Percentiles rank a stretch among this genome's conserved stretches.
phyloP scores from a whole-genome alignment of 2,797 vertebrate genomes.

The Fratercula arctica region DNA sequence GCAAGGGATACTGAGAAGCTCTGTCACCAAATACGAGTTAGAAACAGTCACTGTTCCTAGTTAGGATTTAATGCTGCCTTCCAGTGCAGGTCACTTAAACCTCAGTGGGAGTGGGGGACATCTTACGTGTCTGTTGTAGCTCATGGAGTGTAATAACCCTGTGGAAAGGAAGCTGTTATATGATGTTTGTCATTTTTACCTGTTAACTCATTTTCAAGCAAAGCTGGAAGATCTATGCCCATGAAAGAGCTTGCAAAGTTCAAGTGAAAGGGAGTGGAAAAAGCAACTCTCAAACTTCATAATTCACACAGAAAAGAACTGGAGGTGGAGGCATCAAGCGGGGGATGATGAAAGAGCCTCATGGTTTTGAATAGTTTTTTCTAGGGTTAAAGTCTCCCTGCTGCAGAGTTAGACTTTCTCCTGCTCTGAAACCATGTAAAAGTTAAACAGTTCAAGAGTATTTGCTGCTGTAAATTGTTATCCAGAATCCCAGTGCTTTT shows the following conservation, averaged over 20 bases:
- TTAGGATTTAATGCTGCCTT: not conserved
- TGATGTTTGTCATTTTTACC: not conserved
- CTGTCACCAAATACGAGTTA: not conserved
- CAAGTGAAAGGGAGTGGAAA: not conserved
- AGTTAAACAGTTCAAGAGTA: slow-evolving; percentile 33
- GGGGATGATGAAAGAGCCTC: not conserved
- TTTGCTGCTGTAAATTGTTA: slow-evolving; percentile 41
- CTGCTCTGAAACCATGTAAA: slow-evolving; percentile 9
- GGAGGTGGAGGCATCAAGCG: no score
- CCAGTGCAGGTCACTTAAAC: not conserved
- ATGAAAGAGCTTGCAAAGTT: not conserved
- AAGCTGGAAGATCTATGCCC: not conserved
- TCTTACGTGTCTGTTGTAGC: not conserved
- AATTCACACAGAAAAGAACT: not conserved
- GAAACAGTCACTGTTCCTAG: not conserved
- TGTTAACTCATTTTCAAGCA: not conserved
- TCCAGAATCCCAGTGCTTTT: not conserved
- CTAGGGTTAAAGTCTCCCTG: slow-evolving; percentile 18
- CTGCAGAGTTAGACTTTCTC: slow-evolving; percentile 37
- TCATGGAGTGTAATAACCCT: not conserved
- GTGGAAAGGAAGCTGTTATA: not conserved
- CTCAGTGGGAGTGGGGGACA: not conserved
- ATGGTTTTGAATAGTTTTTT: not conserved
- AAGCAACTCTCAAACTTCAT: not conserved
- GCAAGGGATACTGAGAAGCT: not conserved